Base-by-base conservation (phyloP, 2,113 vertebrate genomes). In the Syngnathus typhle region DNA sequence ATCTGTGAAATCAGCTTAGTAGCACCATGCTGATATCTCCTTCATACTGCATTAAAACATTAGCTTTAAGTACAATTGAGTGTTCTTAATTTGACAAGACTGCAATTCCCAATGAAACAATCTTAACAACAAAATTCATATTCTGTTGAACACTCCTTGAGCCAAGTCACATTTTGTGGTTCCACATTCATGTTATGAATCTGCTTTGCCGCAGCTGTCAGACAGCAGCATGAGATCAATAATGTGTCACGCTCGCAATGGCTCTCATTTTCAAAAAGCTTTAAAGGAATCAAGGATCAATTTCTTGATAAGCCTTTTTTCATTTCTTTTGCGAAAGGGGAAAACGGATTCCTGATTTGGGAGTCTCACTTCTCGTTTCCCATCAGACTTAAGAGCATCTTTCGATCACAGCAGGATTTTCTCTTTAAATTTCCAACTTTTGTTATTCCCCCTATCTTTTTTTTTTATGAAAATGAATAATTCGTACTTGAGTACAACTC, bases 151-250 rank as follows among this genome's bases (percentile, higher is more conserved):
- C 55, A 9, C 5, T 56, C 23, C 6, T 2, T 58, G 5, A 58
- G 12, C 12, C 55, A 58, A 58, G 27, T 58, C 55, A 16, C 12
- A 58, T 8, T 32, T 32, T 27, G 27, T 16, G 55, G 27, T 58
- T 58, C 27, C 71, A 63, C 54, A 49, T 71, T 67, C 72, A 37
- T 56, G 56, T 76, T 38, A 59, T 75, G 73, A 32, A 64, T 80
- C 72, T 74, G 80, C 85, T 83, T 87, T 69, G 73, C 69, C 70
- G 61, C 38, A 65, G 59, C 69, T 85, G 74, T 81, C 87, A 84
- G 68, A 87, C 60, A 70, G 64, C 64, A 58, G 64, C 61, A 47
- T 3, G 11, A 27, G 68, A 92, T 91, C 86, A 75, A 91, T 92
- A 90, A 70, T 72, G 68, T 83, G 86, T 85, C 84, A 87, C 67